Base-by-base conservation (phyloP, 2,113 vertebrate genomes). In the Argyrosomus japonicus region DNA sequence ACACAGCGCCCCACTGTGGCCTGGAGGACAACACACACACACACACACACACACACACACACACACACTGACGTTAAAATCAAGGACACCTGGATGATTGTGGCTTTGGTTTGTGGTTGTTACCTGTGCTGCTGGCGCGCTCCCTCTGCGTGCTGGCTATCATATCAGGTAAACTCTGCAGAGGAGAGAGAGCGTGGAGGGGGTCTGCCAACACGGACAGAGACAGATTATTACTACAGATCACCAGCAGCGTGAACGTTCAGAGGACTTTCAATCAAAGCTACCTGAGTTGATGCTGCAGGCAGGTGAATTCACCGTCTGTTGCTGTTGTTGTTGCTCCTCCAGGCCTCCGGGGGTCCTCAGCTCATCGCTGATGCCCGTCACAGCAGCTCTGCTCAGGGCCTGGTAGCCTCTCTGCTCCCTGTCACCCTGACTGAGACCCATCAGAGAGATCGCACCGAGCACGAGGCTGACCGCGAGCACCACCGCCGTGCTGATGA, bases 371-470 rank as follows among this genome's bases (percentile, higher is more conserved):
- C 8, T 58, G 75, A 91, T 85, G 82, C 87, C 92, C 0, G 82
- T 88, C 1, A 94, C 88, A 58, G 95, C 95, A 29, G 95, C 95
- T 25, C 94, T 96, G 78, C 93, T 95, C 72, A 99, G 86, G 18
- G 95, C 93, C 75, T 98, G 95, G 81, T 99, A 99, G 75, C 89
- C 90, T 2, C 89, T 83, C 85, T 96, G 96, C 75, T 94, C 91
- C 43, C 94, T 88, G 76, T 93, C 92, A 29, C 89, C 96, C 82
- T 96, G 96, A 90, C 97, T 97, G 94, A 99, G 96, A 47, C 96
- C 97, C 97, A 99, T 97, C 77, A 99, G 95, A 45, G 97, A 97
- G 17, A 97, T 8, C 0, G 97, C 95, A 0, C 96, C 96, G 0
- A 97, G 88, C 45, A 94, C n/a, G 68, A 99, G 95, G 67, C 97